These are phyloP conservation scores for Oedothorax gibbosus DNA, from an alignment of 1,140 invertebrate species.

Conservation along the genomic window DNA sequence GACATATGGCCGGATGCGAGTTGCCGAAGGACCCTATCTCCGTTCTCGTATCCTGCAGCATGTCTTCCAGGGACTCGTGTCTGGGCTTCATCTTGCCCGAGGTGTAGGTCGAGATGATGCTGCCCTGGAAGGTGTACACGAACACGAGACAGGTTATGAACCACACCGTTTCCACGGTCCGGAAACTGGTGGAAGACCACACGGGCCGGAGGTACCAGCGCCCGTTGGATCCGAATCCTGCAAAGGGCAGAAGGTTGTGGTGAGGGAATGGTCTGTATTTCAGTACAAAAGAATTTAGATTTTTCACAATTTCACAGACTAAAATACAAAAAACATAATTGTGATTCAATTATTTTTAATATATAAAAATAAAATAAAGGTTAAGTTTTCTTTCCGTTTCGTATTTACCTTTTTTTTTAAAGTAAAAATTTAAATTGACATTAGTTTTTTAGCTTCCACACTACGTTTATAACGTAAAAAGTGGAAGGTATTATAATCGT, in stretches of 20 bases:
- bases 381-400: no score
- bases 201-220: neutral
- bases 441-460: no score
- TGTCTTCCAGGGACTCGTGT: neutral
- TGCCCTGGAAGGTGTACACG: slow-evolving; percentile 10
- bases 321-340: no score
- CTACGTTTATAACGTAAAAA: no score
- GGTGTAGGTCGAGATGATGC: slow-evolving; percentile 7
- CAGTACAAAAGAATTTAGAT: no score
- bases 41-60: neutral
- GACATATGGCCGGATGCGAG: neutral
- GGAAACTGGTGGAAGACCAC: neutral
- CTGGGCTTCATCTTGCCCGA: slow-evolving; percentile 4
- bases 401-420: no score
- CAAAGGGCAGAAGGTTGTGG: neutral
- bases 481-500: no score
- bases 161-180: neutral
- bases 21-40: neutral
- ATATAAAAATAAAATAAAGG: no score
- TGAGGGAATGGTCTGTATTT: no score
- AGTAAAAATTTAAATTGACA: no score
- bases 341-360: no score
- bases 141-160: neutral
- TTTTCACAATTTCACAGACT: no score
- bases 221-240: slow-evolving; percentile 9